phyloP scores from a whole-genome alignment of 2,888 invertebrate species.

The Heliconius ismenius region DNA sequence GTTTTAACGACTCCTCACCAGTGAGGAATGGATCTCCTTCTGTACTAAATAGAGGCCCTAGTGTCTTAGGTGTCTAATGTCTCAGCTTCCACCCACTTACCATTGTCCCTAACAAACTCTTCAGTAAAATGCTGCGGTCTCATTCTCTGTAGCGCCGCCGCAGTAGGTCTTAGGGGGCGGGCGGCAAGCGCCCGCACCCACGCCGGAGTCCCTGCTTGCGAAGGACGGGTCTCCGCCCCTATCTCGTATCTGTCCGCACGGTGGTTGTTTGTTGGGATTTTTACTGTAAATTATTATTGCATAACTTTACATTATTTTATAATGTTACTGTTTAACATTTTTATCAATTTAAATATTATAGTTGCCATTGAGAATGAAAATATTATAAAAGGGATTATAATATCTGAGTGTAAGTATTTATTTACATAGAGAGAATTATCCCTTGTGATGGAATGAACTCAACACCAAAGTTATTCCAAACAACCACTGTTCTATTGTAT shows the following conservation, averaged over 20 bases:
- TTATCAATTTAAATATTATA: neutral
- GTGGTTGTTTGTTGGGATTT: constrained; percentile 78
- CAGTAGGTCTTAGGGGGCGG: constrained; percentile 62
- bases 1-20: no score
- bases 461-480: neutral
- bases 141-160: constrained; percentile 64
- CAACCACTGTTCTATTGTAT: neutral
- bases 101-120: constrained; percentile 74
- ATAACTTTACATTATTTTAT: neutral
- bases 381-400: no score
- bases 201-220: constrained; percentile 75
- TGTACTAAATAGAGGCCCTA: no score
- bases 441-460: neutral
- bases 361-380: neutral
- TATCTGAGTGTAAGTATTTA: no score
- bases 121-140: constrained; percentile 71
- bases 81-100: constrained; percentile 48
- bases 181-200: constrained; percentile 73
- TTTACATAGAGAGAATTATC: no score
- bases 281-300: constrained; percentile 59
- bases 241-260: constrained; percentile 78
- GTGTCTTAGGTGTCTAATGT: no score
- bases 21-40: no score
- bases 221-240: constrained; percentile 68
- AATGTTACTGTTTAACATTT: neutral